Evolutionary conservation across 2,113 vertebrate species (phyloP), one percentile per base, ranked within the genome.

Genomic region (Psittacus erithacus): DNA sequence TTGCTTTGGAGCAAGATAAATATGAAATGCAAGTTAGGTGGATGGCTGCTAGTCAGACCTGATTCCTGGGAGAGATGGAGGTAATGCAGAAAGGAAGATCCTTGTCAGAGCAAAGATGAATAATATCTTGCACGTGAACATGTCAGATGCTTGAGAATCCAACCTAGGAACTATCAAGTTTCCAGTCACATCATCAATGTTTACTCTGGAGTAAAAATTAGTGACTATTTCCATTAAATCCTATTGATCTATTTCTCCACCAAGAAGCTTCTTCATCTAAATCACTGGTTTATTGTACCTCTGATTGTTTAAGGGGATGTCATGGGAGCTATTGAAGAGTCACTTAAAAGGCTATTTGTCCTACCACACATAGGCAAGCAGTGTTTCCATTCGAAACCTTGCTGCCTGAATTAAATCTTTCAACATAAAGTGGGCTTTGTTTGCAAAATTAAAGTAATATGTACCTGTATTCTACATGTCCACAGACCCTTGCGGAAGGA

Each of bases 161-260:
- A 91, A 29, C 10, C 14, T 31, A 91, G 77, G 53, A 93, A 84
- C 77, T 92, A 93, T 96, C 20, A 25, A 62, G 52, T 95, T 95
- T 96, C 93, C 83, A 92, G 74, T 96, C 92, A 96, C 91, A 86
- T 96, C 88, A 89, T 96, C 83, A 95, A 44, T 35, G 38, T 89
- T 93, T 92, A 91, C 92, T 91, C 86, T 80, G 77, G 78, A 94
- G 88, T 85, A 93, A 95, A 96, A 95, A 95, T 91, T 53, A 93
- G 86, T 94, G 81, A 94, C 67, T 96, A 90, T 76, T 93, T 20
- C 88, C 83, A 93, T 92, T 87, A 94, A 92, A 89, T 84, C 59
- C 70, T 76, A 85, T 93, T 94, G 93, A 96, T 93, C 81, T 91
- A 80, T 92, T 94, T 79, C 93, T 90, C 70, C 52, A 79, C 31